phyloP scores from a whole-genome alignment of 2,113 vertebrate genomes.

The Microcebus jonahi region DNA sequence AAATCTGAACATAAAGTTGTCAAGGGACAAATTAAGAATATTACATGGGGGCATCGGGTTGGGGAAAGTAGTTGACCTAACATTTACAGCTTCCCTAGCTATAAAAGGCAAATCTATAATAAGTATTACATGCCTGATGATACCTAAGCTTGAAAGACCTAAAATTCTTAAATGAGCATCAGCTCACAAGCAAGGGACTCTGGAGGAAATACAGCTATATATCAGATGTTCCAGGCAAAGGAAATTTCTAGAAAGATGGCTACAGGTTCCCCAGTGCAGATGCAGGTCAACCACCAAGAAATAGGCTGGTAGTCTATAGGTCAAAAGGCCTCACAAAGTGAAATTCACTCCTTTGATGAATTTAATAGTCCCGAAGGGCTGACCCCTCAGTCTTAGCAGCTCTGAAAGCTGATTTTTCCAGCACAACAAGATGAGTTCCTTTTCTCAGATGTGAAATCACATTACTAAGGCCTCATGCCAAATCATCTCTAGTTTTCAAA shows the following conservation, averaged over 20 bases:
- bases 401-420: constrained; percentile 35
- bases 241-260: neutral
- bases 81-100: neutral
- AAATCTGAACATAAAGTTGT: constrained; percentile 35
- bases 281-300: neutral
- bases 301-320: neutral
- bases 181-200: neutral
- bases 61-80: neutral
- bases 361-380: neutral
- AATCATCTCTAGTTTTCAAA: neutral
- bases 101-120: neutral
- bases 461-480: constrained; percentile 50
- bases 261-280: neutral
- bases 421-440: neutral
- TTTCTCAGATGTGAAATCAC: neutral
- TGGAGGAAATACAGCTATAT: neutral
- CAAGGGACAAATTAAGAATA: constrained; percentile 28
- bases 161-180: neutral
- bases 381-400: neutral
- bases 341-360: neutral
- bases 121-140: neutral
- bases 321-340: neutral
- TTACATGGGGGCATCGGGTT: neutral
- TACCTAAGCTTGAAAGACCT: neutral
- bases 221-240: neutral